Percentiles rank a stretch among this genome's conserved stretches.
Evolutionary conservation across 2,888 invertebrate species (phyloP).

Genomic region (Minunthozetes semirufus): DNA sequence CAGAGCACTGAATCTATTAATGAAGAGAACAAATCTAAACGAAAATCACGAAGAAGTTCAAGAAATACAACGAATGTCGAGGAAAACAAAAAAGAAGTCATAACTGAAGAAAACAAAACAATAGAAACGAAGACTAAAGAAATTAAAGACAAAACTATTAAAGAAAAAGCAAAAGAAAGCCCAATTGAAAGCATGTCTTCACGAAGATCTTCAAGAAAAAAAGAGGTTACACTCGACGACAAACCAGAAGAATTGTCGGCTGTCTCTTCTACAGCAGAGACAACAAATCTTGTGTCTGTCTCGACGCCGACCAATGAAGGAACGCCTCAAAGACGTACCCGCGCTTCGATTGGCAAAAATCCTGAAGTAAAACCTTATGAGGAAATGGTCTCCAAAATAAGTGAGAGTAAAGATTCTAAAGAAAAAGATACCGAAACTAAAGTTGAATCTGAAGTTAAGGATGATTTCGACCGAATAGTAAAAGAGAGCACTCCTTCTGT

Average conservation of each 20-base stretch:
- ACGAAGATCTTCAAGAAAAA: background rate
- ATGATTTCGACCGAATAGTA: constrained; percentile 13
- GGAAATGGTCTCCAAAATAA: background rate
- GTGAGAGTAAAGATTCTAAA: background rate
- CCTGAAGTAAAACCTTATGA: background rate
- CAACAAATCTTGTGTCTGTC: background rate
- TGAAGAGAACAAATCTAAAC: background rate
- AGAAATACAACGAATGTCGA: background rate
- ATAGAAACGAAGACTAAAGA: constrained; percentile 4
- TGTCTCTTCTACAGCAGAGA: background rate
- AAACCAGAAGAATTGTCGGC: background rate
- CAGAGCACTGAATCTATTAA: background rate
- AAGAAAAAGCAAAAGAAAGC: background rate
- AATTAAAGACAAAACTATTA: background rate
- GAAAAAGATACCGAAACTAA: background rate
- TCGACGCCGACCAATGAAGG: background rate
- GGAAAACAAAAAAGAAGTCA: background rate
- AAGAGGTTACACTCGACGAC: background rate
- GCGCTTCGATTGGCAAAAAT: background rate
- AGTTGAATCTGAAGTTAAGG: background rate
- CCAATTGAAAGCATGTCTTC: background rate
- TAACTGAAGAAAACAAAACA: background rate
- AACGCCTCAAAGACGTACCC: background rate
- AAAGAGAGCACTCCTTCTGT: background rate
- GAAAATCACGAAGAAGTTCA: constrained; percentile 8